These are phyloP conservation scores for Stenurella melanura DNA, from an alignment of 2,888 invertebrate genomes.

Conservation along the genomic window DNA sequence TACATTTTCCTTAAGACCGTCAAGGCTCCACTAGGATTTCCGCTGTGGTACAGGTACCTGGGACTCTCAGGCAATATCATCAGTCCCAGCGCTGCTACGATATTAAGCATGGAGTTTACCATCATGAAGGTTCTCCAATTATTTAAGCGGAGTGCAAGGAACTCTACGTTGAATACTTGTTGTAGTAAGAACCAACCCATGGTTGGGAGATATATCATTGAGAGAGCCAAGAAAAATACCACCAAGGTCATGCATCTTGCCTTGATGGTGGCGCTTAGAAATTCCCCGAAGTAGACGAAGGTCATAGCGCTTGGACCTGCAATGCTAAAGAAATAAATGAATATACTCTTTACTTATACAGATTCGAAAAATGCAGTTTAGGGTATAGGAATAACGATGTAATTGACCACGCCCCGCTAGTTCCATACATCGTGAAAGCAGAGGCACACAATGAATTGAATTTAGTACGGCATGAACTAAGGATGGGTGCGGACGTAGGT, in stretches of 20 bases:
- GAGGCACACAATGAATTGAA: too few species aligned
- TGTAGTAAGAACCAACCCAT: conserved; percentile 55
- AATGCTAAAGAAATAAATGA: conserved; percentile 64
- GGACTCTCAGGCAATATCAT: conserved; percentile 60
- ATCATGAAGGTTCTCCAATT: conserved; percentile 60
- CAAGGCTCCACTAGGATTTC: conserved; percentile 52
- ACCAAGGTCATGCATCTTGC: conserved; percentile 70
- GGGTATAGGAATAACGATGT: too few species aligned
- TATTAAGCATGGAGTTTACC: conserved; percentile 52
- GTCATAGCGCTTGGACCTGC: conserved; percentile 72
- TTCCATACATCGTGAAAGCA: too few species aligned
- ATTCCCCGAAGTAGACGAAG: conserved; percentile 73
- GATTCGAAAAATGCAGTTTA: too few species aligned
- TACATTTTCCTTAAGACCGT: conserved; percentile 60
- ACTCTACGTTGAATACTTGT: conserved; percentile 43
- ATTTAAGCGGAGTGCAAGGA: conserved; percentile 47
- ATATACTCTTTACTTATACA: neutral
- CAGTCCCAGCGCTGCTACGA: conserved; percentile 53
- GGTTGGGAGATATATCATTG: conserved; percentile 52
- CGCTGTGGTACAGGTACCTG: conserved; percentile 56
- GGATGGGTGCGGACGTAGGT: too few species aligned
- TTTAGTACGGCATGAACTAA: too few species aligned
- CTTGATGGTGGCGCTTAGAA: conserved; percentile 67
- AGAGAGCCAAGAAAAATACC: conserved; percentile 67
- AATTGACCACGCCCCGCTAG: too few species aligned